Conservation (phyloP, 2,113 vertebrate species). For the Guaruba guarouba region DNA sequence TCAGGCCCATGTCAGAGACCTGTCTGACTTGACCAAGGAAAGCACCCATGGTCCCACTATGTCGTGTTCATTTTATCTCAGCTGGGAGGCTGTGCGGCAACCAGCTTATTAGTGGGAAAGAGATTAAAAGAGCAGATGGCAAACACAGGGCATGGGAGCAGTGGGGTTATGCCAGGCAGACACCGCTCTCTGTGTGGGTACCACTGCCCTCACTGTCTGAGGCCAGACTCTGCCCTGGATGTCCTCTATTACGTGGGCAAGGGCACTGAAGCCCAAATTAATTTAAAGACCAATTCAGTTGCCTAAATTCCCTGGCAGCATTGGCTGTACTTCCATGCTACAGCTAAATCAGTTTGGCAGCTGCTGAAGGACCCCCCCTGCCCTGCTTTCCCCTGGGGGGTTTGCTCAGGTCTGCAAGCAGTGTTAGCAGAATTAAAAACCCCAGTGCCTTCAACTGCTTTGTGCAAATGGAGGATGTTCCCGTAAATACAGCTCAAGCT, state of each 20-base stretch:
- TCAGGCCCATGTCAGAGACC: neutral
- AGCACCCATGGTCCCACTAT: rapidly evolving
- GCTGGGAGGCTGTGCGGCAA: neutral
- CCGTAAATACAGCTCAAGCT: neutral
- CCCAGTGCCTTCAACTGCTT: rapidly evolving
- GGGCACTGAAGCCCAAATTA: neutral
- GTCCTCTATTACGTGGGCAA: neutral
- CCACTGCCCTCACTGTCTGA: rapidly evolving
- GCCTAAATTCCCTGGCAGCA: neutral
- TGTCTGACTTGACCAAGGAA: neutral
- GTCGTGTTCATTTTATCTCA: neutral
- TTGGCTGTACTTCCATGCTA: neutral
- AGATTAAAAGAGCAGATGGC: neutral
- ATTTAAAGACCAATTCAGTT: neutral
- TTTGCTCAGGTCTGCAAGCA: rapidly evolving
- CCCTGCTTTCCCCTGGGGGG: rapidly evolving
- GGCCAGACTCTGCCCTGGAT: neutral
- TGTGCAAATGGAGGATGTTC: neutral
- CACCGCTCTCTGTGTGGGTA: neutral
- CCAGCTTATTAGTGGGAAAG: neutral
- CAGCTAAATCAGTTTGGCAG: neutral
- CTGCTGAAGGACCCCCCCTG: neutral
- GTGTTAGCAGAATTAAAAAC: neutral
- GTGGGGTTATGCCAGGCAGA: neutral
- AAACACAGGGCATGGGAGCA: neutral